Conservation (phyloP, 1,140 invertebrate species). For the Drosophila nigromelanica region DNA sequence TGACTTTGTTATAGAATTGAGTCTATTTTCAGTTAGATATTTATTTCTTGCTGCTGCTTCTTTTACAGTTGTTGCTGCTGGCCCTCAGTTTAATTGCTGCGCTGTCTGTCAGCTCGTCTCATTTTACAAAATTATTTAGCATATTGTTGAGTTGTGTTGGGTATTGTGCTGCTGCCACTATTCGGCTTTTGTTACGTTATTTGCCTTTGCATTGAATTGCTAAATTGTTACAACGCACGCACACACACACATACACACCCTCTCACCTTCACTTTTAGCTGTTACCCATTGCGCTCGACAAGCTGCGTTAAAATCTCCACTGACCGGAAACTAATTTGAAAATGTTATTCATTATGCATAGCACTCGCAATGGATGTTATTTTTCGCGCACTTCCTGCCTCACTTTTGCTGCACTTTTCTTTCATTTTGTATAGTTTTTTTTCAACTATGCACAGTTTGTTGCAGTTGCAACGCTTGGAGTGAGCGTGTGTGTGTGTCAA, state of each 20-base stretch:
- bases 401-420: constrained; percentile 45
- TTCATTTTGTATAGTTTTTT: constrained; percentile 7
- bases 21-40: constrained; percentile 28
- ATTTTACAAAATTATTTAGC: constrained; percentile 13
- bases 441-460: constrained; percentile 51
- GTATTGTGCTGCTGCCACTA: too few relatives aligned
- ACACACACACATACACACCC: background rate
- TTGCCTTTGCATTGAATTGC: constrained; percentile 45
- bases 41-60: constrained; percentile 2
- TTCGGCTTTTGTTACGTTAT: constrained; percentile 34
- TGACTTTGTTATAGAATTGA: constrained; percentile 27
- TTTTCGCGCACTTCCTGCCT: constrained; percentile 67
- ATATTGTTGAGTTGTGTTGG: constrained; percentile 4
- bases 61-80: background rate
- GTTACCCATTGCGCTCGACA: constrained; percentile 57
- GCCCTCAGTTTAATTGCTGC: constrained; percentile 40
- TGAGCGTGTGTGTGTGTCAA: constrained; percentile 25
- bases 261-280: constrained; percentile 7
- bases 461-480: constrained; percentile 42
- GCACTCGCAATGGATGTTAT: constrained; percentile 49
- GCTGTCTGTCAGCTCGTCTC: constrained; percentile 12
- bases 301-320: constrained; percentile 74
- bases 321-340: constrained; percentile 82
- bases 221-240: constrained; percentile 27
- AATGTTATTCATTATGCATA: constrained; percentile 81